Evolutionary conservation across 2,888 invertebrate genomes (phyloP).

Genomic region (Petrolisthes manimaculis): DNA sequence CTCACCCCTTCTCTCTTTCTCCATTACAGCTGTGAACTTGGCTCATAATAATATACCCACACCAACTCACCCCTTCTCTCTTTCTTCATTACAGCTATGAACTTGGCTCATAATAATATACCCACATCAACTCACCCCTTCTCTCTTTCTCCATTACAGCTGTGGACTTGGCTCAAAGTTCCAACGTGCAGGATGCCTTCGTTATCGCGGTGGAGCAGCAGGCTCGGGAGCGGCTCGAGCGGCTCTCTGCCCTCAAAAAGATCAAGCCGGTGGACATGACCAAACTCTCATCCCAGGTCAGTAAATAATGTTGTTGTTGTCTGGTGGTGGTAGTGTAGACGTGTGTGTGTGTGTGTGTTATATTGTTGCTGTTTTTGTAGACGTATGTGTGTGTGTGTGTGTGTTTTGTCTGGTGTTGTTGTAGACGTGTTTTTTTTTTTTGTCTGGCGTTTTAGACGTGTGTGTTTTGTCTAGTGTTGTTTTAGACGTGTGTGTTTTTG

Average conservation of each 20-base stretch:
- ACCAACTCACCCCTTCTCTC: no score
- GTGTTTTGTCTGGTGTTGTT: not conserved
- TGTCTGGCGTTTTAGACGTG: no score
- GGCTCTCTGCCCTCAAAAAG: conserved; percentile 90
- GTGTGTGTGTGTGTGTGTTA: not conserved
- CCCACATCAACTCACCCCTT: not conserved
- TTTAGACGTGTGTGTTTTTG: no score
- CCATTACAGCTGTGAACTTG: no score
- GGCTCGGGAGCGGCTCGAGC: conserved; percentile 89
- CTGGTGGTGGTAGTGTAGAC: not conserved
- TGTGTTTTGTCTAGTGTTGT: no score
- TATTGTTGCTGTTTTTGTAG: no score
- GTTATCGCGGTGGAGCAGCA: conserved; percentile 98
- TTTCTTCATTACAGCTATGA: no score
- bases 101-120: no score
- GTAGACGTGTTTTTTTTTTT: not conserved
- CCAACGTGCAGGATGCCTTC: conserved; percentile 95
- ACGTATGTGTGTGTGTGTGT: not conserved
- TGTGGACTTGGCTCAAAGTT: conserved; percentile 83
- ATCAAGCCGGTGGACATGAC: conserved; percentile 95
- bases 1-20: not conserved
- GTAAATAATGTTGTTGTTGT: not conserved
- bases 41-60: no score
- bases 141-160: conserved; percentile 75
- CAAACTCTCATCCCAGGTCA: conserved; percentile 87